Conservation (phyloP, 1,140 invertebrate genomes). For the Panagrolaimus sp. region DNA sequence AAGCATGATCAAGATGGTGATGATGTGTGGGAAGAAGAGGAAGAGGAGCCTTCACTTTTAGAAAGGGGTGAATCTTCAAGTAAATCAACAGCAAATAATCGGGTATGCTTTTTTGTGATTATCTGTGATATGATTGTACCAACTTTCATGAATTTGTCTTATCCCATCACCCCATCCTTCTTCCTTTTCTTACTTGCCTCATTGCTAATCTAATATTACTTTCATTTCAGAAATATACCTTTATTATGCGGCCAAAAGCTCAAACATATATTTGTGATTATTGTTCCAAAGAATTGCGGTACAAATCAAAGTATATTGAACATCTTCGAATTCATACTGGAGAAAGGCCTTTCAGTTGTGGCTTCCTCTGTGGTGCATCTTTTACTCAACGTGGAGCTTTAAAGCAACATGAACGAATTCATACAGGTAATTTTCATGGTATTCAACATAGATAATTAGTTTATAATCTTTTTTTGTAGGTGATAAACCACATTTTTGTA, state of each 20-base stretch:
- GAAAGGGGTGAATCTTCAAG: not conserved
- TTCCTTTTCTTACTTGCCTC: no score
- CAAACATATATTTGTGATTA: slow-evolving; percentile 15
- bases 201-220: no score
- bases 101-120: not conserved
- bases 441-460: no score
- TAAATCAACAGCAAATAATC: not conserved
- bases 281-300: not conserved
- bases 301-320: slow-evolving; percentile 8
- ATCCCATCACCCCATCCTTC: not conserved
- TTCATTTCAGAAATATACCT: slow-evolving; percentile 9
- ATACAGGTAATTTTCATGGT: no score
- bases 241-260: not conserved
- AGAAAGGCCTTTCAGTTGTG: slow-evolving; percentile 89
- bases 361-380: slow-evolving; percentile 83
- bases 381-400: slow-evolving; percentile 68
- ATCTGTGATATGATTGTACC: not conserved
- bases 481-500: no score
- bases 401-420: slow-evolving; percentile 21
- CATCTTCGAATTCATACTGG: slow-evolving; percentile 76
- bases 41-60: not conserved
- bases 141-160: not conserved
- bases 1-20: not conserved
- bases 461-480: no score
- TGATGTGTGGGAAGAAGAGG: slow-evolving; percentile 4